These are phyloP conservation scores for Cairina moschata DNA, from an alignment of 2,113 vertebrate genomes.

Conservation along the genomic window DNA sequence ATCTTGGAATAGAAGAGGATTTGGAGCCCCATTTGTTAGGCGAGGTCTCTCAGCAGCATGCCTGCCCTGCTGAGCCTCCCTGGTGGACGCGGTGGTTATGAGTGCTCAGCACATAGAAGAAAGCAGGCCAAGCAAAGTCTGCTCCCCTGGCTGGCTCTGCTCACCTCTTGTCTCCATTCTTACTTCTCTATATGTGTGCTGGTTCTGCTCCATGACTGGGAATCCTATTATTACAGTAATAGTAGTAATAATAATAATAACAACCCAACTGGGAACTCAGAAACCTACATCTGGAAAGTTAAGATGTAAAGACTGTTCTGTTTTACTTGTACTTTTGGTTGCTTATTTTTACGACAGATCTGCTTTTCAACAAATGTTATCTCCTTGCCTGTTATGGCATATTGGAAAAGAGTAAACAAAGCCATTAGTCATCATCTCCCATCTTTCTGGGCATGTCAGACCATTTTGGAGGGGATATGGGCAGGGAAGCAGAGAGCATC, in stretches of 20 bases:
- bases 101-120: neutral
- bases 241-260: constrained; percentile 40
- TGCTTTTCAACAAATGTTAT: constrained; percentile 6
- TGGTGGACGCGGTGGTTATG: accelerated
- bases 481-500: neutral
- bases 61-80: neutral
- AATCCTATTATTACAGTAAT: constrained; percentile 46
- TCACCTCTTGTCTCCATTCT: neutral
- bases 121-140: neutral
- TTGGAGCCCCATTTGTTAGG: neutral
- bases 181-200: neutral
- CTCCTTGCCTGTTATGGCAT: neutral
- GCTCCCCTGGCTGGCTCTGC: neutral
- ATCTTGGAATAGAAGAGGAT: neutral
- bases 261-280: constrained; percentile 19
- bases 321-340: constrained; percentile 25
- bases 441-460: neutral
- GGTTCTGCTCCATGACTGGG: neutral
- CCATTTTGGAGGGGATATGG: neutral
- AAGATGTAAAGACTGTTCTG: neutral
- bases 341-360: constrained; percentile 35
- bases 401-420: neutral
- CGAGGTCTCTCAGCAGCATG: neutral
- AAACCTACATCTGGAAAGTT: constrained; percentile 58
- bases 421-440: neutral